Base-by-base conservation (phyloP, 1,140 invertebrate genomes). In the Drosophila chauvacae region DNA sequence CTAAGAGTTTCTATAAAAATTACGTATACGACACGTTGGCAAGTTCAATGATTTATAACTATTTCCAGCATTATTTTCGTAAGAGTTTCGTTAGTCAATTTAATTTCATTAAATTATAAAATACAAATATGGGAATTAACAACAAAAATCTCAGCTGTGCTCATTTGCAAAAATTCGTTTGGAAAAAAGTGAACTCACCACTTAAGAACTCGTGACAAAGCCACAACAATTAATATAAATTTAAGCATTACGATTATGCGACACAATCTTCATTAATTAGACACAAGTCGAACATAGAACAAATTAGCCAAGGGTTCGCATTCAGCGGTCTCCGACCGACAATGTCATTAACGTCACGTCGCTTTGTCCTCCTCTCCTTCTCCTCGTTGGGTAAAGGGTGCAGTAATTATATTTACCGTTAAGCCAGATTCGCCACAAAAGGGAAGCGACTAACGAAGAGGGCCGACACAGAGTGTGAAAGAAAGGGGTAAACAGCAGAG, bases 361-460 rank as follows among this genome's bases (percentile, higher is more conserved):
- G 56, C 57, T 57, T 75, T 74, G 69, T 55, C 57, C 18, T 23
- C 20, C 48, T 30, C 47, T 47, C 7, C 45, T 11, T 35, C 39
- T 51, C 45, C 13, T n/a, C 48, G 28, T 42, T 50, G 57, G 37
- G 30, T 37, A 72, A 72, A 63, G 70, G 69, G 50, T 71, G 77
- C 50, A 65, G 85, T 87, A 87, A 87, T 87, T 87, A 87, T 87
- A 88, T 88, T 87, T 87, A 78, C 85, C 70, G 77, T 87, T 87
- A 87, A 80, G 70, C 60, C 68, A 50, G 51, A 83, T 80, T 83
- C 56, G 59, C 61, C 55, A 78, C 77, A 60, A 78, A 78, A 61
- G 47, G 61, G 59, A 69, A 63, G 65, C 44, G 53, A 50, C 33
- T 70, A 61, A 81, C 58, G 55, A 62, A 74, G 60, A 30, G 33